Conservation (phyloP, 2,113 vertebrate genomes). For the Tringa solitaria region DNA sequence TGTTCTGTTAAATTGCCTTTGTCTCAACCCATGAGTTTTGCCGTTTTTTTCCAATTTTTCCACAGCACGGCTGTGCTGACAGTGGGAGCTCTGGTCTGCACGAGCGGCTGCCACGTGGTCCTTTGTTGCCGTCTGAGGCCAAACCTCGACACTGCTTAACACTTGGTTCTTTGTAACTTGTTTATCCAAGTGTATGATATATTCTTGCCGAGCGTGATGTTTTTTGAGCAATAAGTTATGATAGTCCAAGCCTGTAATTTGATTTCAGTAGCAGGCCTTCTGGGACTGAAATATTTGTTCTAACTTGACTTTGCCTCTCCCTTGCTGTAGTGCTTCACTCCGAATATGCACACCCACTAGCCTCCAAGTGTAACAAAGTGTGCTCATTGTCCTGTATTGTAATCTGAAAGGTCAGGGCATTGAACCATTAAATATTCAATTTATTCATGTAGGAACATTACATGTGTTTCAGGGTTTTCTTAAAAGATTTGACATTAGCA, state of each 20-base stretch:
- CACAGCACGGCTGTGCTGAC: too few species aligned
- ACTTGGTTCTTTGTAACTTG: constrained; percentile 8
- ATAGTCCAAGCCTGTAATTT: constrained; percentile 21
- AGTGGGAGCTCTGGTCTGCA: too few species aligned
- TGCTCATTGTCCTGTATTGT: neutral
- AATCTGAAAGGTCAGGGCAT: constrained; percentile 29
- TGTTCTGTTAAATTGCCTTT: too few species aligned
- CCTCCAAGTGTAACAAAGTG: constrained; percentile 1
- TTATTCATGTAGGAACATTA: constrained; percentile 35
- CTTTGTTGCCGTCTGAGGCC: too few species aligned
- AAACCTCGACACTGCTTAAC: neutral
- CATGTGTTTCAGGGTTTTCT: constrained; percentile 21
- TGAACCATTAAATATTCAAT: constrained; percentile 44
- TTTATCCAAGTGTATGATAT: constrained; percentile 16
- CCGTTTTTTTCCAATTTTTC: too few species aligned
- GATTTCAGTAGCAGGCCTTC: constrained; percentile 19
- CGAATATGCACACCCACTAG: neutral
- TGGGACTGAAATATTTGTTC: constrained; percentile 28
- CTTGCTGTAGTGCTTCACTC: neutral
- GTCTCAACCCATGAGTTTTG: too few species aligned
- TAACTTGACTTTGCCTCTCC: constrained; percentile 17
- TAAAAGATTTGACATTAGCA: constrained; percentile 17
- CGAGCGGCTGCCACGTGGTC: too few species aligned
- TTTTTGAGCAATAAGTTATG: neutral
- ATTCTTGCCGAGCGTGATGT: neutral